Percentiles rank a stretch among this genome's conserved stretches.
phyloP scores from a whole-genome alignment of 2,113 vertebrate species.

The Corynorhinus townsendii region DNA sequence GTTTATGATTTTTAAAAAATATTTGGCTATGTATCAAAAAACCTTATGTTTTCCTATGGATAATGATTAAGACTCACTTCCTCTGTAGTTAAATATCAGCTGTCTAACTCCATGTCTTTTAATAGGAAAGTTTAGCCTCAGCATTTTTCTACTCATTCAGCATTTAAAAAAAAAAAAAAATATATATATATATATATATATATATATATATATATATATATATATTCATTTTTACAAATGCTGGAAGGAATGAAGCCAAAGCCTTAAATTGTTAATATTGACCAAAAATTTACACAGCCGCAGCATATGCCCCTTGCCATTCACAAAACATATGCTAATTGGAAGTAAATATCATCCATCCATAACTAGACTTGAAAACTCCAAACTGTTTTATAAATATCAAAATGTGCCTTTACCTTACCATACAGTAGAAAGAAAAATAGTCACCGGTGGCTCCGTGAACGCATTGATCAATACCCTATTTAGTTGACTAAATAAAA shows the following conservation, averaged over 20 bases:
- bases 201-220: too few species aligned
- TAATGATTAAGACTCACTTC: constrained; percentile 28
- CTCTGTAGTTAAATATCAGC: constrained; percentile 34
- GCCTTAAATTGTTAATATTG: background rate
- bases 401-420: rapidly evolving
- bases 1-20: background rate
- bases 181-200: too few species aligned
- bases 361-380: constrained; percentile 24
- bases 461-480: rapidly evolving
- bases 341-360: constrained; percentile 61
- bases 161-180: constrained; percentile 3
- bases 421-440: background rate
- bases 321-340: constrained; percentile 72
- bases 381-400: background rate
- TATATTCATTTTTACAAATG: background rate
- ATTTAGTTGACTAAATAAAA: rapidly evolving
- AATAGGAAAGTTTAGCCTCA: background rate
- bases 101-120: background rate
- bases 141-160: background rate
- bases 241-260: background rate
- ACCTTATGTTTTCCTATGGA: background rate
- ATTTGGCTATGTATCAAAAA: background rate
- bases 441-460: background rate
- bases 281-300: background rate
- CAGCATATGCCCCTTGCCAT: constrained; percentile 52